Base-by-base conservation (phyloP, 2,888 invertebrate genomes). In the Elmis aenea region DNA sequence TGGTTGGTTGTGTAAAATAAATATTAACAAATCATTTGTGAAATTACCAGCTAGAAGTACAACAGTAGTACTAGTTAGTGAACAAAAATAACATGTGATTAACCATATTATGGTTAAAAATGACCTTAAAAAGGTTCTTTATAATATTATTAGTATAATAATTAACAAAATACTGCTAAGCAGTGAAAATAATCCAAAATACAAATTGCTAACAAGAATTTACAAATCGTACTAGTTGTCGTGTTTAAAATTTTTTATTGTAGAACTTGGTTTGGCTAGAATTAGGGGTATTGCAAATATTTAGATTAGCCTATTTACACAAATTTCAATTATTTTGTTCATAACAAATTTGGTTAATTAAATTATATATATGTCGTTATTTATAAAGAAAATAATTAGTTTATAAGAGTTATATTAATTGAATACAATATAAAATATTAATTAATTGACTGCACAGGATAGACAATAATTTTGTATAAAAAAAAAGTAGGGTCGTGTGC, bases 391-490 rank as follows among this genome's bases (percentile, higher is more conserved):
- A 26, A 26, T 5, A n/a, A 12, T 12, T 10, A 26, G 44, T 48
- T 46, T 50, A 48, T 25, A 28, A 40, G 11, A 12, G 13, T 26
- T 26, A 13, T 26, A 50, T n/a, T n/a, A n/a, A n/a, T n/a, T n/a
- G n/a, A n/a, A n/a, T n/a, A n/a, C n/a, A n/a, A n/a, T n/a, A n/a
- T n/a, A n/a, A n/a, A n/a, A n/a, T 51, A 48, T 42, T 46, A 44
- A 43, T 48, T 52, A 55, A 58, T 59, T 56, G 64, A 65, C 66
- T 66, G 64, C 65, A 65, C 64, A 63, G 54, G 59, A 57, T 63
- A 62, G 61, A 63, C 59, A 61, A 61, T 62, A 62, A 57, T 46
- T 34, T 20, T 42, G 38, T 42, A 35, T 51, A 42, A 42, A 45
- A 51, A 43, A 37, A 36, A 40, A 37, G 23, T 38, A 22, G n/a